phyloP scores from a whole-genome alignment of 2,888 invertebrate species.

The Spialia ferax region DNA sequence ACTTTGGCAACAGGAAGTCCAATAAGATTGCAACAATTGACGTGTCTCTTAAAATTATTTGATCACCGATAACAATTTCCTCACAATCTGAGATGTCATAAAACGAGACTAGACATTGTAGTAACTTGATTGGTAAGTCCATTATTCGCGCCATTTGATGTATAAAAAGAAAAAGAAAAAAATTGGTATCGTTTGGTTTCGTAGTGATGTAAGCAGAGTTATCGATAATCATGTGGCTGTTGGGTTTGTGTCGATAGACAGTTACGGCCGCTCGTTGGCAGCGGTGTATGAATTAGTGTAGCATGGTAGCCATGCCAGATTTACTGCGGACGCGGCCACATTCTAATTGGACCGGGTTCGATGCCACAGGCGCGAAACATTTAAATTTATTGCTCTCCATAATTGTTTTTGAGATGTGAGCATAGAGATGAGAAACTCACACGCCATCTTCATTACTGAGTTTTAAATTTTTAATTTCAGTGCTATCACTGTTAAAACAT shows the following conservation, averaged over 20 bases:
- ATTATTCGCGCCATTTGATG: conserved; percentile 26
- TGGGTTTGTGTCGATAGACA: conserved; percentile 74
- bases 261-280: conserved; percentile 71
- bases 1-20: conserved; percentile 33
- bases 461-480: conserved; percentile 26
- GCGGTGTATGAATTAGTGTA: conserved; percentile 84
- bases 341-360: conserved; percentile 83
- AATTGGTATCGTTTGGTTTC: not conserved
- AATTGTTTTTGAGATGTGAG: conserved; percentile 78
- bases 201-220: conserved; percentile 61
- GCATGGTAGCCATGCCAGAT: conserved; percentile 81
- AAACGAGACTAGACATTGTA: conserved; percentile 27
- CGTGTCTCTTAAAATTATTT: conserved; percentile 39
- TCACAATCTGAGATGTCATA: conserved; percentile 34
- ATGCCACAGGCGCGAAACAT: conserved; percentile 79
- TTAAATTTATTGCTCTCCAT: conserved; percentile 80
- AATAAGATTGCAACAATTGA: conserved; percentile 38
- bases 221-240: conserved; percentile 74
- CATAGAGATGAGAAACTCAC: conserved; percentile 54
- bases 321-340: conserved; percentile 75
- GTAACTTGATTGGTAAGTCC: conserved; percentile 32
- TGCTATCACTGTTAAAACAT: conserved; percentile 9
- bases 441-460: conserved; percentile 38
- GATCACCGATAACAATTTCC: conserved; percentile 35
- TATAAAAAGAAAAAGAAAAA: conserved; percentile 21